phyloP scores from a whole-genome alignment of 2,888 invertebrate genomes.

The Gari tellinella region DNA sequence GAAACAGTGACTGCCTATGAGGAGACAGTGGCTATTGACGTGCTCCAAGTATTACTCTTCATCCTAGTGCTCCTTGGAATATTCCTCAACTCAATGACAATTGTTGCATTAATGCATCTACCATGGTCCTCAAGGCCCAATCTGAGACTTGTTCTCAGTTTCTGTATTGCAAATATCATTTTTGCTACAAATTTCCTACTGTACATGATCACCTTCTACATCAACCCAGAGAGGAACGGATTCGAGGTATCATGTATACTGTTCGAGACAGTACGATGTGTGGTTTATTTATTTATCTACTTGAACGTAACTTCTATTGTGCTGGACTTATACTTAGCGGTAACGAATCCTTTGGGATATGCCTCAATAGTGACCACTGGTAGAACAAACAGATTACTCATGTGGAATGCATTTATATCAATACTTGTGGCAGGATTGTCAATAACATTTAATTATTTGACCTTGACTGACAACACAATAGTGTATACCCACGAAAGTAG shows the following conservation, averaged over 20 bases:
- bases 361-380: slow-evolving; percentile 45
- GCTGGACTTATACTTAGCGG: slow-evolving; percentile 46
- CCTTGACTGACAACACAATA: slow-evolving; percentile 31
- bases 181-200: slow-evolving; percentile 45
- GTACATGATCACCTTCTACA: slow-evolving; percentile 47
- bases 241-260: slow-evolving; percentile 40
- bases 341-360: slow-evolving; percentile 54
- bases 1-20: background rate
- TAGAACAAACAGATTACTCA: slow-evolving; percentile 42
- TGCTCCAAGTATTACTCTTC: slow-evolving; percentile 26
- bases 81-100: slow-evolving; percentile 46
- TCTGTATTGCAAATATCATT: slow-evolving; percentile 41
- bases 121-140: slow-evolving; percentile 53
- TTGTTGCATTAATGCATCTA: slow-evolving; percentile 45
- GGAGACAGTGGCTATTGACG: background rate
- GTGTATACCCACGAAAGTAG: slow-evolving; percentile 48
- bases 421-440: slow-evolving; percentile 36
- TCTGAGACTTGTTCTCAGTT: slow-evolving; percentile 37
- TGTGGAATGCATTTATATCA: slow-evolving; percentile 36
- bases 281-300: slow-evolving; percentile 43
- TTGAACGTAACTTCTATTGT: slow-evolving; percentile 44
- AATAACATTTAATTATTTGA: slow-evolving; percentile 43
- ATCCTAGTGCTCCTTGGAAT: slow-evolving; percentile 34
- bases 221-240: slow-evolving; percentile 39
- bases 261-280: slow-evolving; percentile 43